phyloP scores from a whole-genome alignment of 2,888 invertebrate species.

The Formica aserva region DNA sequence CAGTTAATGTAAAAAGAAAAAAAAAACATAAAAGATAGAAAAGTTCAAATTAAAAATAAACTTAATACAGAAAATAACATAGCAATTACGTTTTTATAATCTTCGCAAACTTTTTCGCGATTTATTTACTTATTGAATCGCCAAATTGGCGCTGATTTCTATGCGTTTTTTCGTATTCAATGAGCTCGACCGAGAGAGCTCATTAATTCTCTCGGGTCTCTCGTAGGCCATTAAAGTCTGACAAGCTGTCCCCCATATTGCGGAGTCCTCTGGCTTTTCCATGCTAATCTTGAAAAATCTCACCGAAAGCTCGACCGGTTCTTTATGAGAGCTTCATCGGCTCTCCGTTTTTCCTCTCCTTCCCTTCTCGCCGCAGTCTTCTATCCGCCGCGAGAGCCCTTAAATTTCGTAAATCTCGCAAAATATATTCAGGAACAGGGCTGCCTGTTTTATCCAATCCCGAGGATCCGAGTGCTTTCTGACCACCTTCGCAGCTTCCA shows the following conservation, averaged over 20 bases:
- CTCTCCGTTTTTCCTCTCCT: conserved; percentile 28
- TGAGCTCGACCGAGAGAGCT: not conserved
- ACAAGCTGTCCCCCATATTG: conserved; percentile 47
- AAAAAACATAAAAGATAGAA: not conserved
- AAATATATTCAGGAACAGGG: conserved; percentile 66
- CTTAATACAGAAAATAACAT: no score
- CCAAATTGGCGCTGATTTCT: not conserved
- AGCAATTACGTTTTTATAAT: not conserved
- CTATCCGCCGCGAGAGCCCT: conserved; percentile 1
- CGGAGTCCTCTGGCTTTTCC: conserved; percentile 39
- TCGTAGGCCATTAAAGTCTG: conserved; percentile 46
- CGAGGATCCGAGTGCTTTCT: conserved; percentile 55
- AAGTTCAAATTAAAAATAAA: not conserved
- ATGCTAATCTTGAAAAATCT: conserved; percentile 55
- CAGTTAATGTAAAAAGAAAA: not conserved
- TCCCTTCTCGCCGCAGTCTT: not conserved
- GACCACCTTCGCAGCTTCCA: conserved; percentile 61
- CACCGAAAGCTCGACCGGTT: conserved; percentile 37
- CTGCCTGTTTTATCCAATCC: conserved; percentile 64
- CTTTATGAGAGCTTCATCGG: conserved; percentile 35
- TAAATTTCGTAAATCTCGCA: conserved; percentile 68
- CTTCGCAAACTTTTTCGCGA: not conserved
- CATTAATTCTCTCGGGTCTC: conserved; percentile 38
- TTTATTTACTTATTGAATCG: not conserved
- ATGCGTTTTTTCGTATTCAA: not conserved